A percentile compares a stretch with the other conserved stretches of the same genome.
Conservation (phyloP, 2,888 invertebrate species). For the Amblyjoppa proteus region DNA sequence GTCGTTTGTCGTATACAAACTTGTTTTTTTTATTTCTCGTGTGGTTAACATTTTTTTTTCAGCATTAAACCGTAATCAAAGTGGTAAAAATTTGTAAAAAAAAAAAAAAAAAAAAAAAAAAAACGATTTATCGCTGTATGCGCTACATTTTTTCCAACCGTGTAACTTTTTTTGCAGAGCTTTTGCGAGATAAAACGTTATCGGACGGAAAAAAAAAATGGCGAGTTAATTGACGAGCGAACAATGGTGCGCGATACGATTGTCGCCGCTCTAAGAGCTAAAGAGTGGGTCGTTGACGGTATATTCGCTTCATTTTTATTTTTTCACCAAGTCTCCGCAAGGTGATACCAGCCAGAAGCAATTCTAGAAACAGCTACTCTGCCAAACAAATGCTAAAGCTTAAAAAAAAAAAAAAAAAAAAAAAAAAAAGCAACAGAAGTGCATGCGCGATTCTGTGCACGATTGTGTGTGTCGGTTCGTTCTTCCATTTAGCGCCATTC, state of each 20-base stretch:
- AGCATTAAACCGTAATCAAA: background rate
- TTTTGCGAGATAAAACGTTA: background rate
- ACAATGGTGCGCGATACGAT: background rate
- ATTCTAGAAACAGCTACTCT: background rate
- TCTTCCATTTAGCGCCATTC: conserved; percentile 33
- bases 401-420: background rate
- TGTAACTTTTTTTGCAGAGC: background rate
- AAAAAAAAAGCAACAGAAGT: conserved; percentile 7
- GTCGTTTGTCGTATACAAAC: too few species aligned
- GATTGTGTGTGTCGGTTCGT: conserved; percentile 38
- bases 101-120: too few species aligned
- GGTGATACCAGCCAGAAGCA: conserved; percentile 5
- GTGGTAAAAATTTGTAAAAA: background rate
- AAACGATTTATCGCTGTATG: background rate
- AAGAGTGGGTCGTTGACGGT: background rate
- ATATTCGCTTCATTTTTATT: background rate
- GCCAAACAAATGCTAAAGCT: conserved; percentile 20
- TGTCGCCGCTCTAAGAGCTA: background rate
- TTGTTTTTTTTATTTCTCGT: background rate
- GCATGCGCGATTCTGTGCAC: conserved; percentile 16
- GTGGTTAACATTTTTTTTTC: background rate
- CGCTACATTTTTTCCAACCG: background rate
- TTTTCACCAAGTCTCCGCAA: background rate
- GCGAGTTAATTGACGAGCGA: background rate
- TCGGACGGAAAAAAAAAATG: background rate